A percentile compares a stretch with the other conserved stretches of the same genome.
These are phyloP conservation scores for Siniperca chuatsi DNA, from an alignment of 2,113 vertebrate genomes.

Conservation along the genomic window DNA sequence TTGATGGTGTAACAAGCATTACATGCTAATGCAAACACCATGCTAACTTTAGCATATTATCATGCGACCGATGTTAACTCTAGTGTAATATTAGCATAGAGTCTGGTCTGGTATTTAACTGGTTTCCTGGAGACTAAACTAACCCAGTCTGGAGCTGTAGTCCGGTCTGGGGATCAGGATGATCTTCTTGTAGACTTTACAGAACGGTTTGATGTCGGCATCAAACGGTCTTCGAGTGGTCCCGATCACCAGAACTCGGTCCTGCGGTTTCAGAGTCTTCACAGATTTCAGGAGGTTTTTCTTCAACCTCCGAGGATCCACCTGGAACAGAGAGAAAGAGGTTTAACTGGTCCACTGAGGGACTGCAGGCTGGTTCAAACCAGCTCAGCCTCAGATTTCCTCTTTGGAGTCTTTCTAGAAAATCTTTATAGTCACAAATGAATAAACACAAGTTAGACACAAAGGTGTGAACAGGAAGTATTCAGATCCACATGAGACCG, in stretches of 20 bases:
- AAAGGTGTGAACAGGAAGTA: too few species aligned
- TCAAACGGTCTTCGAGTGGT: background rate
- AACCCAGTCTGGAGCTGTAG: background rate
- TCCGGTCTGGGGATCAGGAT: constrained; percentile 3
- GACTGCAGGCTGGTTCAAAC: background rate
- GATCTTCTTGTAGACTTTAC: background rate
- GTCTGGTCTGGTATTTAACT: too few species aligned
- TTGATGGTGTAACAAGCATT: too few species aligned
- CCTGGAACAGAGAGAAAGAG: background rate
- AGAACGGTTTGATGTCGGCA: background rate
- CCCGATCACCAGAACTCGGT: background rate
- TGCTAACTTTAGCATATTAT: too few species aligned
- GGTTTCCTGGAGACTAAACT: background rate
- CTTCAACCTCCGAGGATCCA: background rate
- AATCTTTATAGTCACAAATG: too few species aligned
- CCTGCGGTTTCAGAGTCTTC: background rate
- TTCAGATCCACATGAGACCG: too few species aligned
- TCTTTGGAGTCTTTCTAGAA: too few species aligned
- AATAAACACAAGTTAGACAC: too few species aligned
- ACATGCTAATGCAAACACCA: too few species aligned
- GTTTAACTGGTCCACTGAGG: background rate
- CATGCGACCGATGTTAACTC: too few species aligned
- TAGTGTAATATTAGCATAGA: too few species aligned
- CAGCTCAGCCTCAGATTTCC: too few species aligned
- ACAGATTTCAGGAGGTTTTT: background rate